Conservation (phyloP, 2,888 invertebrate genomes). For the Volucella zonaria region DNA sequence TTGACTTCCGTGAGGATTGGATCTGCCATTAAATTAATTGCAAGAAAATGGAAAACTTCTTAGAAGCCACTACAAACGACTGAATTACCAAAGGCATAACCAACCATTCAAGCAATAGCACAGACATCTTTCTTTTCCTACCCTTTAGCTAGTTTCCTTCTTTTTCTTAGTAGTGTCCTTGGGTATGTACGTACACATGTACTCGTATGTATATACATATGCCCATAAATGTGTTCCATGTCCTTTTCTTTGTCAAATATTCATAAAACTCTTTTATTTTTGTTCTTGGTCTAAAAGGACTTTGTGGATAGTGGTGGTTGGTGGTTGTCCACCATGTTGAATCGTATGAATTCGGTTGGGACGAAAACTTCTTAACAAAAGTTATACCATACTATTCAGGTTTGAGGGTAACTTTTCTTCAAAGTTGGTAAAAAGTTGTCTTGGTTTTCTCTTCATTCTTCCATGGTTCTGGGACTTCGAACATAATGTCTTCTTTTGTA, state of each 20-base stretch:
- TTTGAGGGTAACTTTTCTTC: slow-evolving; percentile 15
- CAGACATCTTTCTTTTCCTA: slow-evolving; percentile 42
- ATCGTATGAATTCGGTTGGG: slow-evolving; percentile 14
- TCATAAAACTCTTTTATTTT: slow-evolving; percentile 62
- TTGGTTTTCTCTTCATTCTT: not conserved
- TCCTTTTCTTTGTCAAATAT: slow-evolving; percentile 66
- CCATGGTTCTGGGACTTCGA: slow-evolving; percentile 18
- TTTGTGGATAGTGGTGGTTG: slow-evolving; percentile 1
- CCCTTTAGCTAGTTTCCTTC: slow-evolving; percentile 28
- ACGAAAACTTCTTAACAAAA: slow-evolving; percentile 53
- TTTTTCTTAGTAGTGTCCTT: slow-evolving; percentile 2
- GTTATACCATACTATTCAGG: slow-evolving; percentile 2
- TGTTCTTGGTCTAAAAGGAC: slow-evolving; percentile 2
- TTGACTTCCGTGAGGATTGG: slow-evolving; percentile 67
- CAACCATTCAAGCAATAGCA: slow-evolving; percentile 31
- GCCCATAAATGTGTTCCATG: slow-evolving; percentile 9
- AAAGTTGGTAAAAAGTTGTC: slow-evolving; percentile 20
- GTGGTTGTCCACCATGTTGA: slow-evolving; percentile 24
- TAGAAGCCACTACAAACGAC: slow-evolving; percentile 8
- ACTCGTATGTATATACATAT: not conserved
- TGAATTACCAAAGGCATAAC: not conserved
- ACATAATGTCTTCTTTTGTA: slow-evolving; percentile 34
- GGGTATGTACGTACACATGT: not conserved
- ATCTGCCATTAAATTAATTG: slow-evolving; percentile 74
- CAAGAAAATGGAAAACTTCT: slow-evolving; percentile 73